phyloP scores from a whole-genome alignment of 2,888 invertebrate species.

The Meloe dianella region DNA sequence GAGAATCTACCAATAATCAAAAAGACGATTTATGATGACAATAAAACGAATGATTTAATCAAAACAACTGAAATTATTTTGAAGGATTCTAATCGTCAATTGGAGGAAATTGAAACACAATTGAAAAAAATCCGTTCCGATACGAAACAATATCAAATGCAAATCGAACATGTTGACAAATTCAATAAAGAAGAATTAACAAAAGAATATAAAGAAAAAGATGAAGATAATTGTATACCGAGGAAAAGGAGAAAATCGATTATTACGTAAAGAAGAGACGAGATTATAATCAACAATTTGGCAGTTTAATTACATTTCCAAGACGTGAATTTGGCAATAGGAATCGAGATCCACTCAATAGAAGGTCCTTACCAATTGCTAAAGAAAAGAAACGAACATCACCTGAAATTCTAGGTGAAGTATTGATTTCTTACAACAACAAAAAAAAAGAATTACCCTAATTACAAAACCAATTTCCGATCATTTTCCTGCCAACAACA shows the following conservation, averaged over 20 bases:
- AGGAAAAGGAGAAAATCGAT: slow-evolving; percentile 65
- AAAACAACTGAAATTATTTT: slow-evolving; percentile 40
- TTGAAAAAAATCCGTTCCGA: slow-evolving; percentile 50
- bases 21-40: slow-evolving; percentile 39
- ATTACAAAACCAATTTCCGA: not conserved
- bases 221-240: slow-evolving; percentile 58
- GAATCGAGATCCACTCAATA: slow-evolving; percentile 51
- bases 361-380: slow-evolving; percentile 54
- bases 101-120: slow-evolving; percentile 49
- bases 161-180: slow-evolving; percentile 50
- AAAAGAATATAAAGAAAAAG: slow-evolving; percentile 57
- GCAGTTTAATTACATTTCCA: slow-evolving; percentile 56
- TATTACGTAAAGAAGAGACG: slow-evolving; percentile 54
- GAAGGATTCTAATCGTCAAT: slow-evolving; percentile 53
- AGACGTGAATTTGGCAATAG: slow-evolving; percentile 50
- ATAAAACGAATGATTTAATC: slow-evolving; percentile 41
- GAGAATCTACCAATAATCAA: slow-evolving; percentile 59
- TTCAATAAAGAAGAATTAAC: slow-evolving; percentile 57
- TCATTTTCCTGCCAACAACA: not conserved
- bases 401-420: slow-evolving; percentile 58
- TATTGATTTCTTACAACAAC: not conserved
- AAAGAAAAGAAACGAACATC: slow-evolving; percentile 60
- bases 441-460: not conserved
- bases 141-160: slow-evolving; percentile 47
- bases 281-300: slow-evolving; percentile 57